Percentiles rank a stretch among this genome's conserved stretches.
Evolutionary conservation across 2,113 vertebrate genomes (phyloP).

Genomic region (Oceanites oceanicus): DNA sequence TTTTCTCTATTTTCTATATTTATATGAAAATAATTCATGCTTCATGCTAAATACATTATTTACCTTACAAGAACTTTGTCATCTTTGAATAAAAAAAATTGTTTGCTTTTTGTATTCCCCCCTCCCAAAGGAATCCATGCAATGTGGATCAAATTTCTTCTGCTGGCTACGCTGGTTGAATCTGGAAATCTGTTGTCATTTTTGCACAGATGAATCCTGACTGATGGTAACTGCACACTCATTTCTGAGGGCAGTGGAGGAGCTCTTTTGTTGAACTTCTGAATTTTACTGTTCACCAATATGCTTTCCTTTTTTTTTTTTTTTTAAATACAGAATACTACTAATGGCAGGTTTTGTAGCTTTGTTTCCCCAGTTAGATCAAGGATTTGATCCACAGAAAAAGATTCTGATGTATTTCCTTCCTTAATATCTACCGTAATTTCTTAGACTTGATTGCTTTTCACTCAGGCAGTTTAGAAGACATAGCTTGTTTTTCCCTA

Average conservation of each 20-base stretch:
- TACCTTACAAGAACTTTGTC: constrained; percentile 96
- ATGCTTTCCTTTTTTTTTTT: constrained; percentile 35
- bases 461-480: constrained; percentile 79
- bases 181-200: constrained; percentile 82
- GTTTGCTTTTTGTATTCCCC: constrained; percentile 78
- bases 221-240: constrained; percentile 83
- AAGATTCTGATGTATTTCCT: constrained; percentile 63
- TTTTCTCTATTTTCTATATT: constrained; percentile 96
- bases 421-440: constrained; percentile 58
- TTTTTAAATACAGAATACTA: constrained; percentile 67
- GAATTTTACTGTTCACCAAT: constrained; percentile 49
- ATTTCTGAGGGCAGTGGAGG: constrained; percentile 78
- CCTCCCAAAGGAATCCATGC: constrained; percentile 88
- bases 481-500: constrained; percentile 67
- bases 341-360: constrained; percentile 82
- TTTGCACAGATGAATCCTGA: constrained; percentile 87
- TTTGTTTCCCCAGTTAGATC: constrained; percentile 62
- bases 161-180: constrained; percentile 91
- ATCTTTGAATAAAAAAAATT: constrained; percentile 90
- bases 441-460: constrained; percentile 71
- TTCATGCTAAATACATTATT: constrained; percentile 99
- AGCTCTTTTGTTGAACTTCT: constrained; percentile 43
- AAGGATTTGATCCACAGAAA: constrained; percentile 71
- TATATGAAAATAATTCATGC: constrained; percentile 99
- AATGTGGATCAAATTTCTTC: constrained; percentile 88